Conservation (phyloP, 2,888 invertebrate species). For the Sicus ferrugineus region DNA sequence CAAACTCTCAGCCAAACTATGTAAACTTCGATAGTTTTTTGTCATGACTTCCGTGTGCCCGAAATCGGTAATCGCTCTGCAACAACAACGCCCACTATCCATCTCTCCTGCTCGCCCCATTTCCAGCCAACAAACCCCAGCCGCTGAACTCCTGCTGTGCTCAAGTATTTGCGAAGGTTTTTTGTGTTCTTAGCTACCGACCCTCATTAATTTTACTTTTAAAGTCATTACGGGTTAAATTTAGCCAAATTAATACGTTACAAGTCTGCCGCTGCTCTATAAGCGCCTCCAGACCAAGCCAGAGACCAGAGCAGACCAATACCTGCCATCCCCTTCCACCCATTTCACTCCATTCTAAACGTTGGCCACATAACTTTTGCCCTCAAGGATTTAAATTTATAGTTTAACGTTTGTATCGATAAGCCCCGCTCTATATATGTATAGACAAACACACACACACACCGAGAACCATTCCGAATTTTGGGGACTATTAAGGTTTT, state of each 20-base stretch:
- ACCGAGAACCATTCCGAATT: slow-evolving; percentile 44
- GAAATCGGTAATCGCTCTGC: slow-evolving; percentile 24
- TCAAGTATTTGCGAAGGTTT: slow-evolving; percentile 31
- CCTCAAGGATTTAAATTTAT: slow-evolving; percentile 49
- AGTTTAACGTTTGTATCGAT: slow-evolving; percentile 58
- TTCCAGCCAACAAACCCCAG: background rate
- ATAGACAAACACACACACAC: background rate
- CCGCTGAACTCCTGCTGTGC: background rate
- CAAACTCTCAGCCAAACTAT: background rate
- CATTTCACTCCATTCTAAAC: background rate
- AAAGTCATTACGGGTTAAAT: slow-evolving; percentile 65
- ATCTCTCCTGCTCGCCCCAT: background rate
- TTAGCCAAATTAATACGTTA: slow-evolving; percentile 65
- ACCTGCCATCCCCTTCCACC: background rate
- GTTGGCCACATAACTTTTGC: slow-evolving; percentile 32
- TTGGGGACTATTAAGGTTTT: slow-evolving; percentile 51
- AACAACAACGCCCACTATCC: background rate
- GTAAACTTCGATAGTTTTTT: slow-evolving; percentile 29
- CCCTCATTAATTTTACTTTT: slow-evolving; percentile 66
- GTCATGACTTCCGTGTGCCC: slow-evolving; percentile 22
- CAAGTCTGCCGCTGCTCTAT: slow-evolving; percentile 41
- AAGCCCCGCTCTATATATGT: too few species aligned
- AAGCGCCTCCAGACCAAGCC: slow-evolving; percentile 35
- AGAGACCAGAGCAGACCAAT: background rate
- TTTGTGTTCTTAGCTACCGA: slow-evolving; percentile 47